Evolutionary conservation across 2,888 invertebrate species (phyloP), one percentile per base, ranked within the genome.

Genomic region (Slavum lentiscoides): DNA sequence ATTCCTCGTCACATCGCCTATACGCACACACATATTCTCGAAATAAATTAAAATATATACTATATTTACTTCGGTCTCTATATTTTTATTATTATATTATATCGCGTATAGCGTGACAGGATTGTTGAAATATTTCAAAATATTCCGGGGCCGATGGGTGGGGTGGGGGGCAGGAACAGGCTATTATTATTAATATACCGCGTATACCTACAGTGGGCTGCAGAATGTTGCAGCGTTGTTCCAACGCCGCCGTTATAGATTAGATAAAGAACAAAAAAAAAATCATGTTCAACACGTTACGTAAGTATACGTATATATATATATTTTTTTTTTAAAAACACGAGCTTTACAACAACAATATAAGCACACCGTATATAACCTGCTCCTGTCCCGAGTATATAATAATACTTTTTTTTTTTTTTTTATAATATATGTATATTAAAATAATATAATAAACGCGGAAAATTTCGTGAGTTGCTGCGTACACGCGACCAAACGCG

Each of bases 21-120:
- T 49, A 49, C 3, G 11, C 49, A 13, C 21, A 21, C 6, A 58
- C 1, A 13, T n/a, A 17, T n/a, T 58, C 3, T 37, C 58, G n/a
- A 70, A 70, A 58, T 30, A 58, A 70, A n/a, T 70, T 37, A n/a
- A 70, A 70, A 64, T 64, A 64, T 30, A 30, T 30, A 30, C 30
- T n/a, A 30, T 30, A 70, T 8, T 17, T 49, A n/a, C 43, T 13
- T 70, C 58, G 17, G 21, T 21, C 39, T 62, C 6, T 43, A 9
- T 30, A 8, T 49, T 49, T 5, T 59, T n/a, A 11, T 59, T 59
- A 21, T n/a, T n/a, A n/a, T 21, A 21, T 21, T 30, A 30, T 30
- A 30, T 30, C 30, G 30, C n/a, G 59, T 3, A 11, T 59, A 21
- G 59, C 59, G 59, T 59, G 59, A 59, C 59, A 11, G 21, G n/a